Base-by-base conservation (phyloP, 2,888 invertebrate genomes). In the Helicoverpa assulta region DNA sequence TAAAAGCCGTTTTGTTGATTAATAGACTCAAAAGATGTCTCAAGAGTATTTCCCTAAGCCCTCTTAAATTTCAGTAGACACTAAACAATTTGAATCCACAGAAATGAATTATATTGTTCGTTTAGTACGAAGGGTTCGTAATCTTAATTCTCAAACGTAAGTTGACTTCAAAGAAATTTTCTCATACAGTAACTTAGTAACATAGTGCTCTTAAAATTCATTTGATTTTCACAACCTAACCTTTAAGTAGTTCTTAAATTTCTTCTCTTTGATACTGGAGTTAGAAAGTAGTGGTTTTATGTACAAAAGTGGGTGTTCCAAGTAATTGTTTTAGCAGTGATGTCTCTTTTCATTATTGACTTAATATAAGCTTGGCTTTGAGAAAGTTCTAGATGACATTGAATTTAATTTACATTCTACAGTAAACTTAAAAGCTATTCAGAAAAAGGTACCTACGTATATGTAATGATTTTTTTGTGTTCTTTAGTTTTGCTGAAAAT, bases 171-270 rank as follows among this genome's bases (percentile, higher is more conserved):
- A 56, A 80, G 53, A 60, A 70, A 56, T 55, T 58, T 37, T 2
- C 53, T 61, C 62, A 65, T 66, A 66, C 26, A 14, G 51, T 51
- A 58, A 60, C 53, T 69, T 47, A 1, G 54, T 63, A 66, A 66
- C 64, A 65, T 57, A 61, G 58, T 61, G 37, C 66, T 74, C 63
- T 78, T 66, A 8, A 78, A 70, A 75, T 70, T 66, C 51, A 71
- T 78, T 78, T 66, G 65, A 78, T 77, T 81, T 66, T 19, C 12
- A 54, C 61, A 57, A 78, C 67, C 71, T 76, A 59, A 80, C 71
- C 67, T 62, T 69, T 80, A 65, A 81, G 70, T 60, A 57, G 62
- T 68, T 33, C n/a, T 43, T 37, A 19, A 57, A 79, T 64, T 50
- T 67, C 50, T 80, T 70, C 33, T 62, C 70, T 81, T 81, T 78